These are phyloP conservation scores for Tinamus major DNA, from an alignment of 2,797 vertebrate species.

Conservation along the genomic window DNA sequence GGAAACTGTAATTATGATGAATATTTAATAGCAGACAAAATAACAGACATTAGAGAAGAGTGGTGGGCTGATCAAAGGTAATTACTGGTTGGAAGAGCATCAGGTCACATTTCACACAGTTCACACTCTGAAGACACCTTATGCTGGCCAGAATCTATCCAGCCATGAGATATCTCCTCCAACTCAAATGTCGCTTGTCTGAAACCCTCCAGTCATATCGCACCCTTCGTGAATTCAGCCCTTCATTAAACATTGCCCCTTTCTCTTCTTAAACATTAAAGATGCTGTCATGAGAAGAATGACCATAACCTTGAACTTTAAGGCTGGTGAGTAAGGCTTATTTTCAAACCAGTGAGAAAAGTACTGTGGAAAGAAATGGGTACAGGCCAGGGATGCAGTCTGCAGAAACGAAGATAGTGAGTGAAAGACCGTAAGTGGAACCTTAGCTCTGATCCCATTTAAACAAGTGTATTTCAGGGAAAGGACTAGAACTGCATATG, in stretches of 20 bases:
- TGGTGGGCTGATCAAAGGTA: not conserved
- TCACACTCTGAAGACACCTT: not conserved
- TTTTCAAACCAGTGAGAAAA: not conserved
- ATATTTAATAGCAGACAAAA: not conserved
- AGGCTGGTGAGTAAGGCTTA: not conserved
- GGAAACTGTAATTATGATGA: not conserved
- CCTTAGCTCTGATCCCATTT: not conserved
- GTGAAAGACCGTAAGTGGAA: not conserved
- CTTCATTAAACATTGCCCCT: fast-evolving
- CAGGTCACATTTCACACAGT: not conserved
- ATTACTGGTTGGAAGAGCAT: not conserved
- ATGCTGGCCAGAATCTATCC: not conserved
- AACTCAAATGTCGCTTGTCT: not conserved
- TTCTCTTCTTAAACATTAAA: not conserved
- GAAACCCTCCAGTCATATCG: not conserved
- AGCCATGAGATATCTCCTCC: not conserved
- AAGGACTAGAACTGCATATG: not conserved
- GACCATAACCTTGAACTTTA: not conserved
- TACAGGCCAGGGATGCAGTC: not conserved
- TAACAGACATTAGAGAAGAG: not conserved
- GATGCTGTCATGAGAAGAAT: not conserved
- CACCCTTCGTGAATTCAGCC: not conserved
- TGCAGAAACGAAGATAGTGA: not conserved
- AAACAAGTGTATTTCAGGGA: not conserved
- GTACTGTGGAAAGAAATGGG: not conserved